phyloP scores from a whole-genome alignment of 2,888 invertebrate genomes.

The Euproctis similis region DNA sequence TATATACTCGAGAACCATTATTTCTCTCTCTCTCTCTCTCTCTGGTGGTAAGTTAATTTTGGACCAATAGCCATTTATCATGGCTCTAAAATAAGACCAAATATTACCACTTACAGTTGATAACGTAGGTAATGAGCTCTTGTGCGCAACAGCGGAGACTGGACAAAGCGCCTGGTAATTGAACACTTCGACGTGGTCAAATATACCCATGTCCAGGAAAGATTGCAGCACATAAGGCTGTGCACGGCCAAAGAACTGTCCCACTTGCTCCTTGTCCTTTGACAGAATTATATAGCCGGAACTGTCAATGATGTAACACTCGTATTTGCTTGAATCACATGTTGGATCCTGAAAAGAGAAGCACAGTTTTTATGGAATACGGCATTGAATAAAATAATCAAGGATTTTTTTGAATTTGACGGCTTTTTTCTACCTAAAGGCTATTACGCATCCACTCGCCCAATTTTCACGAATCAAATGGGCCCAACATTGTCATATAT shows the following conservation, averaged over 20 bases:
- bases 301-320: slow-evolving; percentile 93
- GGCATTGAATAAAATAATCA: no score
- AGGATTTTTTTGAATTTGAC: no score
- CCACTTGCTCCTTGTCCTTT: slow-evolving; percentile 78
- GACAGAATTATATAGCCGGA: slow-evolving; percentile 91
- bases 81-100: slow-evolving; percentile 1
- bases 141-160: slow-evolving; percentile 25
- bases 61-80: no score
- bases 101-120: slow-evolving; percentile 24
- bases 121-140: slow-evolving; percentile 8
- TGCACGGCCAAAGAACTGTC: slow-evolving; percentile 90
- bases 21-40: no score
- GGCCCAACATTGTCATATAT: no score
- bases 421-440: no score
- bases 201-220: slow-evolving; percentile 83
- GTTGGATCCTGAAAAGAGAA: slow-evolving; percentile 50
- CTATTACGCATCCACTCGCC: no score
- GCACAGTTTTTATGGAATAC: no score
- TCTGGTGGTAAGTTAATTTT: no score
- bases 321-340: slow-evolving; percentile 75
- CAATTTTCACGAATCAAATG: no score
- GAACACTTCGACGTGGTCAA: slow-evolving; percentile 83
- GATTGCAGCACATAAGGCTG: slow-evolving; percentile 80
- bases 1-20: no score
- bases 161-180: slow-evolving; percentile 90